Percentiles rank a stretch among this genome's conserved stretches.
These are phyloP conservation scores for Noctua janthe DNA, from an alignment of 2,888 invertebrate species.

Conservation along the genomic window DNA sequence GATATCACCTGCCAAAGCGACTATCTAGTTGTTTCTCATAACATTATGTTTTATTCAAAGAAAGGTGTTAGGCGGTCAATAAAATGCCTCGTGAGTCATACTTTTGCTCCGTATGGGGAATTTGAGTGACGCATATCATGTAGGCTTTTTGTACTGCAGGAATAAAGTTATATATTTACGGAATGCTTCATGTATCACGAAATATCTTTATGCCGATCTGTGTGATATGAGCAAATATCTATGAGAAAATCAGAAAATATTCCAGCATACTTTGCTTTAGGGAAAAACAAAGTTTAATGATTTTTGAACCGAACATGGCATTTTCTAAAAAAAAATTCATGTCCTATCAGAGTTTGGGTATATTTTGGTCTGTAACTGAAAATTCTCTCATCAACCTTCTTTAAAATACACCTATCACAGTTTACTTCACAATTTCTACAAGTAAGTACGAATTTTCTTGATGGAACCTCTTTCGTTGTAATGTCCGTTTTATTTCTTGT, in stretches of 20 bases:
- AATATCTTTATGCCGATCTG: too few relatives aligned
- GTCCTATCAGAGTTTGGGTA: not conserved
- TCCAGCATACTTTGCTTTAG: not conserved
- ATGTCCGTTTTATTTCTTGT: constrained; percentile 4
- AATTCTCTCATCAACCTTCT: not conserved
- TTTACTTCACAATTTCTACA: constrained; percentile 2
- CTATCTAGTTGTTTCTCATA: constrained; percentile 12
- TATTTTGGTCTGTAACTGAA: not conserved
- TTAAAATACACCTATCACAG: not conserved
- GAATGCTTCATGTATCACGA: not conserved
- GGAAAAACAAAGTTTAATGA: not conserved
- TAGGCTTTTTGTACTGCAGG: not conserved
- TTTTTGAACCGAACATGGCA: not conserved
- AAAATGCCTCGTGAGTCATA: constrained; percentile 40
- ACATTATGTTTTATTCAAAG: constrained; percentile 48
- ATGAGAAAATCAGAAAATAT: not conserved
- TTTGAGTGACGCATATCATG: constrained; percentile 26
- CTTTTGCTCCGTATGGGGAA: constrained; percentile 20
- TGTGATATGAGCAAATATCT: too few relatives aligned
- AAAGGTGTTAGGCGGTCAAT: constrained; percentile 33
- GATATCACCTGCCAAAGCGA: constrained; percentile 32
- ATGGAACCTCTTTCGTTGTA: constrained; percentile 15
- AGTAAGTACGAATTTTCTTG: not conserved
- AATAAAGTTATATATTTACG: not conserved
- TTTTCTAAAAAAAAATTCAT: not conserved